A percentile compares a stretch with the other conserved stretches of the same genome.
Evolutionary conservation across 2,113 vertebrate species (phyloP).

Genomic region (Ciconia boyciana): DNA sequence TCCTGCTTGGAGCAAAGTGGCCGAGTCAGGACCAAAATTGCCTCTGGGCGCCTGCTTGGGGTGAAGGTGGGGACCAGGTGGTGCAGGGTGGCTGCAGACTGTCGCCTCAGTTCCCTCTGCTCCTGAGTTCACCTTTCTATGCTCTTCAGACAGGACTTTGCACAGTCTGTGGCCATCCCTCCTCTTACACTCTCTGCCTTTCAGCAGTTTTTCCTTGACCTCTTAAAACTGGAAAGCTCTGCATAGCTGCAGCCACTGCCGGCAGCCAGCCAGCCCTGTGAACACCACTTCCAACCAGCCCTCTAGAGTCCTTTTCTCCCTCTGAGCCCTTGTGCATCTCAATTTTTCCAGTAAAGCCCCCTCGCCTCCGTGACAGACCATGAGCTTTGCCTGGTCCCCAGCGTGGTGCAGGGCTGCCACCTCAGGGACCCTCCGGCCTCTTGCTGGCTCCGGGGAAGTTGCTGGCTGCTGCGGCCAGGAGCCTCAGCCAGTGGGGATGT

Average conservation of each 20-base stretch:
- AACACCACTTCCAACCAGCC: neutral
- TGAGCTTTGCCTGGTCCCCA: neutral
- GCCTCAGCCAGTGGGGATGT: neutral
- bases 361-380: neutral
- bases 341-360: neutral
- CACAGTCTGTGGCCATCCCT: neutral
- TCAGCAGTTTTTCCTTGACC: neutral
- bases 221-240: neutral
- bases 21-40: neutral
- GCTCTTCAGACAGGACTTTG: neutral
- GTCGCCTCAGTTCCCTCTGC: neutral
- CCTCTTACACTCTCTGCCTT: neutral
- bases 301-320: neutral
- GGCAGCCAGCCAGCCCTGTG: neutral
- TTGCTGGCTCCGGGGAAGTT: neutral
- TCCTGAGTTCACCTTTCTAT: neutral
- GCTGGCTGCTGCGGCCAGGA: neutral
- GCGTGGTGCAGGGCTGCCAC: neutral
- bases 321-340: neutral
- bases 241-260: neutral
- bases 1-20: neutral
- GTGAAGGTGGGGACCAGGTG: neutral
- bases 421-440: neutral
- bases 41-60: fast-evolving
- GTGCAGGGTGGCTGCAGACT: neutral